Percentiles rank a stretch among this genome's conserved stretches.
Evolutionary conservation across 2,797 vertebrate genomes (phyloP).

Genomic region (Antennarius maculatus): DNA sequence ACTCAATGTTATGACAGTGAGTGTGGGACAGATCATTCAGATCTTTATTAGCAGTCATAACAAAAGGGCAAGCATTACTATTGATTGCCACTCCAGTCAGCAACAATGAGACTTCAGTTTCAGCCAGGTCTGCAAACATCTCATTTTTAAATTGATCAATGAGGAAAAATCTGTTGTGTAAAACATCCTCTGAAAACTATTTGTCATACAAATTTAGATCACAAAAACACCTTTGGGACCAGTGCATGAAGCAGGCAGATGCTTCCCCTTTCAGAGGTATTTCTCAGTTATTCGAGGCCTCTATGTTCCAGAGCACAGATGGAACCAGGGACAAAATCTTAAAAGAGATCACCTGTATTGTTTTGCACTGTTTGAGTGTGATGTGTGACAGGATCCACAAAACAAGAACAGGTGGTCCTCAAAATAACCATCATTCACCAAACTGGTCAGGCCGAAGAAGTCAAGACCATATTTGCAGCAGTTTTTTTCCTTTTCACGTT

Average conservation of each 20-base stretch:
- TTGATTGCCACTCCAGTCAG: conserved; percentile 61
- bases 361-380: conserved; percentile 42
- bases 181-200: conserved; percentile 28
- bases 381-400: conserved; percentile 36
- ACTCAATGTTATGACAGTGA: conserved; percentile 47
- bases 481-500: neutral
- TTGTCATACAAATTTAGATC: conserved; percentile 26
- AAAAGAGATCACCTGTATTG: conserved; percentile 62
- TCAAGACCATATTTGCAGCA: neutral
- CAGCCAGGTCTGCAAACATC: conserved; percentile 14
- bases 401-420: conserved; percentile 56
- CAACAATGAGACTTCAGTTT: conserved; percentile 42
- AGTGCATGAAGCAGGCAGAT: conserved; percentile 34
- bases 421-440: conserved; percentile 50
- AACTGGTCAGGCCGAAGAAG: conserved; percentile 11
- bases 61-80: conserved; percentile 50
- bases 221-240: conserved; percentile 30
- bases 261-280: conserved; percentile 44
- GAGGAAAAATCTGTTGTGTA: conserved; percentile 28
- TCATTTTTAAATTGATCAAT: conserved; percentile 50
- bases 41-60: conserved; percentile 48
- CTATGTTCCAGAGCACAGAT: conserved; percentile 66
- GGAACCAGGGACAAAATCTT: conserved; percentile 56
- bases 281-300: conserved; percentile 24
- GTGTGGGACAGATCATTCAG: conserved; percentile 31